phyloP scores from a whole-genome alignment of 2,888 invertebrate species.

The Drosophila mulleri region DNA sequence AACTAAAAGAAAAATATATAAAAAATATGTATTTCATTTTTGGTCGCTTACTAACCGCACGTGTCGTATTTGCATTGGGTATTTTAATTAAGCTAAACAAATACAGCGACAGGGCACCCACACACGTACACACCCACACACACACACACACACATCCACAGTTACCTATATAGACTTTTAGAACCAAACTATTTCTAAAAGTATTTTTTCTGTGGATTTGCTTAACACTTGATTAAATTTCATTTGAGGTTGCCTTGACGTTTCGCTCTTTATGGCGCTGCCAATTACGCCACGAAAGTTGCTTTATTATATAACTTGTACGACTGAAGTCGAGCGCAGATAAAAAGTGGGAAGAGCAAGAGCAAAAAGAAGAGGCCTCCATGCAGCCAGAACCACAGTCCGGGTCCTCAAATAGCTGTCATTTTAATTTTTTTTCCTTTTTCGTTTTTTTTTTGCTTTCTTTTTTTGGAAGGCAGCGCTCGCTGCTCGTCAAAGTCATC shows the following conservation, averaged over 20 bases:
- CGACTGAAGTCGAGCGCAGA: constrained; percentile 2
- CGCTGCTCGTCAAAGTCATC: constrained; percentile 43
- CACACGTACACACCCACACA: not conserved
- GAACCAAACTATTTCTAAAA: constrained; percentile 26
- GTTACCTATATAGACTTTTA: not conserved
- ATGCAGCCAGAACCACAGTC: not conserved
- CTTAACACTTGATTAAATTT: constrained; percentile 70
- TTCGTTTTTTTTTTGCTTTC: not conserved
- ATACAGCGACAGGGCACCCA: constrained; percentile 21
- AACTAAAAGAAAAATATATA: not conserved
- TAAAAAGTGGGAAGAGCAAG: not conserved
- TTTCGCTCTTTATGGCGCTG: constrained; percentile 52
- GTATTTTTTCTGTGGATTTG: constrained; percentile 28
- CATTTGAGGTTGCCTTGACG: constrained; percentile 51
- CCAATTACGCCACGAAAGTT: constrained; percentile 74
- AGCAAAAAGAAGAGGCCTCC: not conserved
- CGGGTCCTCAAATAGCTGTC: constrained; percentile 53
- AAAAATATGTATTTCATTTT: constrained; percentile 29
- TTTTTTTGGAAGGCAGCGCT: constrained; percentile 11
- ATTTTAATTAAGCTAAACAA: constrained; percentile 74
- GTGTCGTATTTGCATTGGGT: constrained; percentile 49
- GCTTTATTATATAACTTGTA: constrained; percentile 65
- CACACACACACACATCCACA: not conserved
- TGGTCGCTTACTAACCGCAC: constrained; percentile 29
- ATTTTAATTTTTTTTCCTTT: constrained; percentile 39